Evolutionary conservation across 2,797 vertebrate species (phyloP).

Genomic region (Oreonectes daqikongensis): DNA sequence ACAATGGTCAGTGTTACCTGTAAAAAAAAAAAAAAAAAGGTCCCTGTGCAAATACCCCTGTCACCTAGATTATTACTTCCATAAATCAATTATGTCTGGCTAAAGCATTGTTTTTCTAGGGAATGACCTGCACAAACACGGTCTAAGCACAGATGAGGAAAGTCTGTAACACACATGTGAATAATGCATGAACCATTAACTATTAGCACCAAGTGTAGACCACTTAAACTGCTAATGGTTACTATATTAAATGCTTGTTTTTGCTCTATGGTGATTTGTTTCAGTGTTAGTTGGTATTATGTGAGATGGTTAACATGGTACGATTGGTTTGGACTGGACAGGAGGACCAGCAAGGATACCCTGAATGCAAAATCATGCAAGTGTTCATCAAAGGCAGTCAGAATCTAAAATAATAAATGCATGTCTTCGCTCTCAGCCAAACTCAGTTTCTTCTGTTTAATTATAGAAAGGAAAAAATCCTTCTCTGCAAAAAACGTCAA

Average conservation of each 20-base stretch:
- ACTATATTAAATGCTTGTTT: conserved; percentile 12
- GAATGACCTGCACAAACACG: conserved; percentile 28
- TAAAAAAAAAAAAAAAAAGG: not conserved
- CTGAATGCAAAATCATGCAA: not conserved
- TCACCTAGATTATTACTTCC: conserved; percentile 31
- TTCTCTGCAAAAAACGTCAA: too few relatives aligned
- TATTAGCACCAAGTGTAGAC: conserved; percentile 55
- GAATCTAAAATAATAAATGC: not conserved
- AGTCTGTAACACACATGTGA: conserved; percentile 51
- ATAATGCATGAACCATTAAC: conserved; percentile 66
- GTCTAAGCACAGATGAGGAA: not conserved
- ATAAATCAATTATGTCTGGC: conserved; percentile 3
- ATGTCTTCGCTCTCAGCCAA: not conserved
- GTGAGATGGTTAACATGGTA: not conserved
- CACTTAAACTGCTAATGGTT: not conserved
- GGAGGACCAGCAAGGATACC: conserved; percentile 60
- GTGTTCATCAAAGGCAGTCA: not conserved
- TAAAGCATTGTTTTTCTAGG: conserved; percentile 23
- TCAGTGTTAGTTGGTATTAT: conserved; percentile 21
- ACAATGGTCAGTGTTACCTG: not conserved
- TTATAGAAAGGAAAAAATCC: conserved; percentile 12
- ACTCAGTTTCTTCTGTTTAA: not conserved
- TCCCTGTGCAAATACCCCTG: not conserved
- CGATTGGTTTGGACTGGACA: conserved; percentile 30
- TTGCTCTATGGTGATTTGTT: not conserved